A percentile compares a stretch with the other conserved stretches of the same genome.
Evolutionary conservation across 2,888 invertebrate species (phyloP).

Genomic region (Lasioglossum oenotherae): DNA sequence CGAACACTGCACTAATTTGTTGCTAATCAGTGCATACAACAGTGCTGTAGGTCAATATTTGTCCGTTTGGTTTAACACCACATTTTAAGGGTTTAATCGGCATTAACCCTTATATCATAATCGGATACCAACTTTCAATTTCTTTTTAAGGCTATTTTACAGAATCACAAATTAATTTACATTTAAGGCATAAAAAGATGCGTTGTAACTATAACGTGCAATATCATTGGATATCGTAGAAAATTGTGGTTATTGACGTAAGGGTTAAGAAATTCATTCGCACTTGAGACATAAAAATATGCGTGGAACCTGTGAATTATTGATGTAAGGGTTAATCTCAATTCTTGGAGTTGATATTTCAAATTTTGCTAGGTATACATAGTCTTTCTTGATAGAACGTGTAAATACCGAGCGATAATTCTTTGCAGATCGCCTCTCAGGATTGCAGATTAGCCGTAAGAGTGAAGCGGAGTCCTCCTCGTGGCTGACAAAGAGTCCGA

Average conservation of each 20-base stretch:
- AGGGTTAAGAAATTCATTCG: background rate
- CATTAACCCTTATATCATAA: too few relatives aligned
- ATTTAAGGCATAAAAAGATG: too few relatives aligned
- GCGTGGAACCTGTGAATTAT: background rate
- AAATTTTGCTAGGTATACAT: background rate
- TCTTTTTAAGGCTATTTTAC: background rate
- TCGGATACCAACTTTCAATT: background rate
- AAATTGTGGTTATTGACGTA: too few relatives aligned
- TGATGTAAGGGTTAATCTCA: background rate
- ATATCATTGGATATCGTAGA: too few relatives aligned
- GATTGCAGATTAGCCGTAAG: background rate
- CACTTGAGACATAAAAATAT: background rate
- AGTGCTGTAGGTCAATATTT: background rate
- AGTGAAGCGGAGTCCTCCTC: background rate
- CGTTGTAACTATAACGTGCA: too few relatives aligned
- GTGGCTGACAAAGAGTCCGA: background rate
- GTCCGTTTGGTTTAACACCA: background rate
- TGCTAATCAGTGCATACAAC: background rate
- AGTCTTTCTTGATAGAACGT: background rate
- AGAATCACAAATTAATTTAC: too few relatives aligned
- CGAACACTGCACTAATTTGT: background rate
- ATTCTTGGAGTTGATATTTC: background rate
- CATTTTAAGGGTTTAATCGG: background rate
- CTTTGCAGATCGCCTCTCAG: background rate
- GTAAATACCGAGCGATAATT: background rate